These are phyloP conservation scores for Gari tellinella DNA, from an alignment of 2,888 invertebrate species.

Conservation along the genomic window DNA sequence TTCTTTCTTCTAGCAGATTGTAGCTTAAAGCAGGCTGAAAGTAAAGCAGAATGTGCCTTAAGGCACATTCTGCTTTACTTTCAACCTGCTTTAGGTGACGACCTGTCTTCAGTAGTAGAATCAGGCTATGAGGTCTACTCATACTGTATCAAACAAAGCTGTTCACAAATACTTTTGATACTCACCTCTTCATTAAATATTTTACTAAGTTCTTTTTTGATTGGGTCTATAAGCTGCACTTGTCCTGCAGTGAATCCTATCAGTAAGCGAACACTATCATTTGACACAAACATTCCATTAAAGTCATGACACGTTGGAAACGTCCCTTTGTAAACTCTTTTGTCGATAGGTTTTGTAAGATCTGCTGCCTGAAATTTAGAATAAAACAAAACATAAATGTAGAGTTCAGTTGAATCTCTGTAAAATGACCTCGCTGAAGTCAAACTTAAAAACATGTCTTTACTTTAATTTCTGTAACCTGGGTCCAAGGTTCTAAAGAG, in stretches of 20 bases:
- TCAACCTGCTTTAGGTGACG: no score
- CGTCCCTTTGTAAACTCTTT: conserved; percentile 99
- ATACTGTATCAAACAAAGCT: neutral
- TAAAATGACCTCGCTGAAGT: no score
- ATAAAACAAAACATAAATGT: no score
- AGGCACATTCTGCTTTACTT: no score
- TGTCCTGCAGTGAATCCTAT: conserved; percentile 99
- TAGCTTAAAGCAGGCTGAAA: no score
- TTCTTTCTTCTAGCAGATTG: no score
- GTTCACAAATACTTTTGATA: neutral
- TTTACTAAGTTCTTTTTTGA: conserved; percentile 97
- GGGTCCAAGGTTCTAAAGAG: no score
- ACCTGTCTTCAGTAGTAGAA: no score
- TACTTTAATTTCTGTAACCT: no score
- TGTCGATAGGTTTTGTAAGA: conserved; percentile 98
- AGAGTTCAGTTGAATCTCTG: no score
- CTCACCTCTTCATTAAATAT: conserved; percentile 98
- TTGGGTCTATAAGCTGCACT: conserved; percentile 98
- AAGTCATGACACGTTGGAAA: conserved; percentile 99
- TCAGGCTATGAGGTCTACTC: neutral
- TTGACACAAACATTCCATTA: conserved; percentile 87
- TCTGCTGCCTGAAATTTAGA: conserved; percentile 91
- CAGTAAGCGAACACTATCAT: conserved; percentile 93
- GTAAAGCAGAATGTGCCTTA: no score
- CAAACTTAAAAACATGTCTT: no score